phyloP scores from a whole-genome alignment of 2,113 vertebrate species.

The Piliocolobus tephrosceles region DNA sequence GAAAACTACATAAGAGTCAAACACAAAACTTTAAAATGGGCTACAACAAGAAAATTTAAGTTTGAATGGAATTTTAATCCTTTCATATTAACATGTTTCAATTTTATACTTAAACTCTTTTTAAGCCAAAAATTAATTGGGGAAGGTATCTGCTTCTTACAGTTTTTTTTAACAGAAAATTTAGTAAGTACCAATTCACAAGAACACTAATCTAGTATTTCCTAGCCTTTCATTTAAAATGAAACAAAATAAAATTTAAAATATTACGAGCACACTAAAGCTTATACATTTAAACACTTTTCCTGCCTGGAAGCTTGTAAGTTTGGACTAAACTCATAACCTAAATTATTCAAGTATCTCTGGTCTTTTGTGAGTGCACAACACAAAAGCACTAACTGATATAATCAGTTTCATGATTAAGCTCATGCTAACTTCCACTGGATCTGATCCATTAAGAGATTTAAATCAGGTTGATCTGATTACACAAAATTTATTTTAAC shows the following conservation, averaged over 20 bases:
- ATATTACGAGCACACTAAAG: not conserved
- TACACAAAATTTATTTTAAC: not conserved
- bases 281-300: not conserved
- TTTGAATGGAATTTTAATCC: conserved; percentile 26
- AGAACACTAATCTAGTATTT: not conserved
- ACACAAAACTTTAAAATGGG: not conserved
- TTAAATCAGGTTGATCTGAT: not conserved
- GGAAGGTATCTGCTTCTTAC: not conserved
- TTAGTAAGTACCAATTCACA: not conserved
- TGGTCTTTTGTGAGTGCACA: not conserved
- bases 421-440: not conserved
- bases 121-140: conserved; percentile 39
- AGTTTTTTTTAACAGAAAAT: conserved; percentile 43
- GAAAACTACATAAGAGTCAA: conserved; percentile 10
- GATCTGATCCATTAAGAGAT: not conserved
- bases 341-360: not conserved
- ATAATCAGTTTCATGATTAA: not conserved
- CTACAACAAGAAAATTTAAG: not conserved
- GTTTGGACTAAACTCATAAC: not conserved
- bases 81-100: not conserved
- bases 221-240: conserved; percentile 33
- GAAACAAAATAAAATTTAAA: not conserved
- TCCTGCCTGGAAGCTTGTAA: not conserved
- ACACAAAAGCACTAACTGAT: not conserved
- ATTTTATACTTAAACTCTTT: conserved; percentile 34